Percentiles rank a stretch among this genome's conserved stretches.
Conservation (phyloP, 2,888 invertebrate genomes). For the Silvanus unidentatus region DNA sequence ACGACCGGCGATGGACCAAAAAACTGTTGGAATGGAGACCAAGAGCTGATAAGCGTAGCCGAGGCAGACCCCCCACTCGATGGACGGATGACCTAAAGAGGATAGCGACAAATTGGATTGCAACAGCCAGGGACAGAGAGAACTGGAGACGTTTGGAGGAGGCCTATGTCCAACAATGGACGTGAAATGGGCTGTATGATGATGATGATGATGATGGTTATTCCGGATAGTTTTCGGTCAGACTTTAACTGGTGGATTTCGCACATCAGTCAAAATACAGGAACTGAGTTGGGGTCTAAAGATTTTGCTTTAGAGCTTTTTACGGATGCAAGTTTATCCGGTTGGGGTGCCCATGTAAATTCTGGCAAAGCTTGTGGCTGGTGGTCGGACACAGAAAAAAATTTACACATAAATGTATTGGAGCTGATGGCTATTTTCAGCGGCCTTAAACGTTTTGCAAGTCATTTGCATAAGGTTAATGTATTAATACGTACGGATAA, state of each 20-base stretch:
- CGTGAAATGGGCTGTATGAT: constrained; percentile 6
- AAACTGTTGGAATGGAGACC: constrained; percentile 9
- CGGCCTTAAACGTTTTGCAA: too few relatives aligned
- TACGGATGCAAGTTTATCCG: constrained; percentile 4
- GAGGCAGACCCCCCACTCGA: constrained; percentile 9
- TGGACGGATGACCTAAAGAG: constrained; percentile 9
- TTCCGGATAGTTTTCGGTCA: too few relatives aligned
- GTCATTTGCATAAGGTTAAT: too few relatives aligned
- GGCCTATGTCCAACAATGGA: constrained; percentile 11
- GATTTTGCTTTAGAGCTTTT: constrained; percentile 6
- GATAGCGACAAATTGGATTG: constrained; percentile 4
- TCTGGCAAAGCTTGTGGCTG: too few relatives aligned
- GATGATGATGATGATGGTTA: too few relatives aligned
- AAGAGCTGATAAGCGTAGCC: constrained; percentile 6
- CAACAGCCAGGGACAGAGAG: not conserved
- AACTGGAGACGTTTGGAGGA: constrained; percentile 4
- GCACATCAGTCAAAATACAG: too few relatives aligned
- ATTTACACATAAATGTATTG: too few relatives aligned
- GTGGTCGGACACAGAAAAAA: too few relatives aligned
- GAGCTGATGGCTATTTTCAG: too few relatives aligned
- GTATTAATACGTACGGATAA: too few relatives aligned
- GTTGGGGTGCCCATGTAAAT: constrained; percentile 8
- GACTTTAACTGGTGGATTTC: too few relatives aligned
- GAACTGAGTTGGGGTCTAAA: too few relatives aligned
- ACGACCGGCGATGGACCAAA: constrained; percentile 5